Evolutionary conservation across 2,113 vertebrate species (phyloP).

Genomic region (Centropus unirufus): DNA sequence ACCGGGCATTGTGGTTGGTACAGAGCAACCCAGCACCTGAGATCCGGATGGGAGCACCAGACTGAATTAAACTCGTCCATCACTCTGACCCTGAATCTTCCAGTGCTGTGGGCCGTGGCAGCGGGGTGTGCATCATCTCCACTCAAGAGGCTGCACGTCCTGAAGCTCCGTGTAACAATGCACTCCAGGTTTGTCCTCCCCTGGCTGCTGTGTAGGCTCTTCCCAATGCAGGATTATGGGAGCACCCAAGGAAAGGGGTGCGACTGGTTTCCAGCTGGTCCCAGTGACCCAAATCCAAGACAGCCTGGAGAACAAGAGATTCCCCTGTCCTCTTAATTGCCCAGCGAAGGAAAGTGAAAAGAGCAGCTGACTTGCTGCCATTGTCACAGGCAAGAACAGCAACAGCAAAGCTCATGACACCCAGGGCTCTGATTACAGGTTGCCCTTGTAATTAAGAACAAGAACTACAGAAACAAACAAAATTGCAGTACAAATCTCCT

Average conservation of each 20-base stretch:
- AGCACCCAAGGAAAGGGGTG: background rate
- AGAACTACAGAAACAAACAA: background rate
- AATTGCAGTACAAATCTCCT: background rate
- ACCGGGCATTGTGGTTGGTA: background rate
- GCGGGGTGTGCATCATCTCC: background rate
- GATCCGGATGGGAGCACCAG: background rate
- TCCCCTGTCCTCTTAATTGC: background rate
- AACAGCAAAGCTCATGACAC: background rate
- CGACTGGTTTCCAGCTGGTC: background rate
- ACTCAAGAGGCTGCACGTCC: background rate
- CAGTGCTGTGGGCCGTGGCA: background rate
- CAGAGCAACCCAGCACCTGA: background rate
- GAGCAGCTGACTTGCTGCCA: background rate
- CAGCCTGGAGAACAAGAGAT: background rate
- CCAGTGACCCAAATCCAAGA: fast-evolving
- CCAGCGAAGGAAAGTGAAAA: background rate
- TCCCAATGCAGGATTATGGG: fast-evolving
- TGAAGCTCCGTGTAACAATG: background rate
- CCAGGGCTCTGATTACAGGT: background rate
- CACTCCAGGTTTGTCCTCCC: background rate
- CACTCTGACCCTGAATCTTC: background rate
- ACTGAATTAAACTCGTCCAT: background rate
- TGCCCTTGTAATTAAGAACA: constrained; percentile 1
- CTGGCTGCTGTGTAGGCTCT: background rate
- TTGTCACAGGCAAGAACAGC: background rate